Conservation (phyloP, 2,113 vertebrate genomes). For the Barbus barbus region DNA sequence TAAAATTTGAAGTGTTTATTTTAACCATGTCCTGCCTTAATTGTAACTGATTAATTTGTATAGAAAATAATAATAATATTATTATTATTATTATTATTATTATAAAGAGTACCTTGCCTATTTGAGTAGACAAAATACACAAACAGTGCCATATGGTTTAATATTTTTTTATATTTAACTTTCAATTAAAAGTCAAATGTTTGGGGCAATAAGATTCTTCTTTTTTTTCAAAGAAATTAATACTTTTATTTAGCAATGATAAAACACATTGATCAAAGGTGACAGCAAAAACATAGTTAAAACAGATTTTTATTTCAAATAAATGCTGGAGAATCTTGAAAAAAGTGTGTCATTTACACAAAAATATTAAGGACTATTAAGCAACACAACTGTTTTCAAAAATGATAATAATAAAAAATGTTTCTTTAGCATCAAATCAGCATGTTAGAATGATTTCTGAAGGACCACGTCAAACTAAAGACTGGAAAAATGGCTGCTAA, state of each 20-base stretch:
- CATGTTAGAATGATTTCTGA: not conserved
- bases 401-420: not conserved
- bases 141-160: not conserved
- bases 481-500: not conserved
- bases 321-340: not conserved
- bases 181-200: not conserved
- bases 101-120: not conserved
- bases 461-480: not conserved
- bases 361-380: not conserved
- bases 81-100: not conserved
- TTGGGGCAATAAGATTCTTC: not conserved
- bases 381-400: not conserved
- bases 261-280: not conserved
- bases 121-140: not conserved
- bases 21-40: not conserved
- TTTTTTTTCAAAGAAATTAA: not conserved
- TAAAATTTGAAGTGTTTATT: not conserved
- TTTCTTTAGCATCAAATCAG: not conserved
- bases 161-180: not conserved
- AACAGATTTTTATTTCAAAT: no score
- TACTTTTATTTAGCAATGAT: not conserved
- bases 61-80: not conserved
- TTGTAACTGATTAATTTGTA: not conserved
- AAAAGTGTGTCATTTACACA: not conserved
- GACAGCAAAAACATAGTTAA: not conserved